Conservation (phyloP, 2,113 vertebrate species). For the Leucosticte australis region DNA sequence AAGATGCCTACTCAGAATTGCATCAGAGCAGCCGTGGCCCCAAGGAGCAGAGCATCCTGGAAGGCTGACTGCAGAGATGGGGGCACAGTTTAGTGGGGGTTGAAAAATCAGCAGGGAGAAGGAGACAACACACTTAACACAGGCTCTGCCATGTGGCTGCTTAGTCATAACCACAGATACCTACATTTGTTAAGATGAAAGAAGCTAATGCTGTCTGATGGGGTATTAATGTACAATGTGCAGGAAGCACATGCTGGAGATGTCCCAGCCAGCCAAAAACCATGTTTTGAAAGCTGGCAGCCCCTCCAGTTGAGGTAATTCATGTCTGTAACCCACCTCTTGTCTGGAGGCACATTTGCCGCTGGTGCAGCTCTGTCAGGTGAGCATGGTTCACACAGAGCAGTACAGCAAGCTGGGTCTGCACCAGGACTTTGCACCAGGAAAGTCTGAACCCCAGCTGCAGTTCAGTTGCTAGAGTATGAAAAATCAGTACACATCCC, state of each 20-base stretch:
- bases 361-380: neutral
- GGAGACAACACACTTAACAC: neutral
- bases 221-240: neutral
- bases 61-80: neutral
- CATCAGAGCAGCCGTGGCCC: neutral
- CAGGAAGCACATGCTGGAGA: neutral
- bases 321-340: neutral
- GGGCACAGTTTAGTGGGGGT: rapidly evolving
- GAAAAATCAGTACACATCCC: neutral
- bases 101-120: neutral
- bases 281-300: neutral
- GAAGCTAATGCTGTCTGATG: neutral
- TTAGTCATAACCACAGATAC: neutral
- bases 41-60: neutral
- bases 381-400: neutral
- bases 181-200: neutral
- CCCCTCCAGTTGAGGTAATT: neutral
- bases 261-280: neutral
- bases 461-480: neutral
- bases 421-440: neutral
- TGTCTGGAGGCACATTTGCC: neutral
- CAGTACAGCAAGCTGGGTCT: neutral
- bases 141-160: neutral
- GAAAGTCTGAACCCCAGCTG: neutral
- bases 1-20: neutral